A percentile compares a stretch with the other conserved stretches of the same genome.
These are phyloP conservation scores for Selenia dentaria DNA, from an alignment of 2,888 invertebrate species.

Conservation along the genomic window DNA sequence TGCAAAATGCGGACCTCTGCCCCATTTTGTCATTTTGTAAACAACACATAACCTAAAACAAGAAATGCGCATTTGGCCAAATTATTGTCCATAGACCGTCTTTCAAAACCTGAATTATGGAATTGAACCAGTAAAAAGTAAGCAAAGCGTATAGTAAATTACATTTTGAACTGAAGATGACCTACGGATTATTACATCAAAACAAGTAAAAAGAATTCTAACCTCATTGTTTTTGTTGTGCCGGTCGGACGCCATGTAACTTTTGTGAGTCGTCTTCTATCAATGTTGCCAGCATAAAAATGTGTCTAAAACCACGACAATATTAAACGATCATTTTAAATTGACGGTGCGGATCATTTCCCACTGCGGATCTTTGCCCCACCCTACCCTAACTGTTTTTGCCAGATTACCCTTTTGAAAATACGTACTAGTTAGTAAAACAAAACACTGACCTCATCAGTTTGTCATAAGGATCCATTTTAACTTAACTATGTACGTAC, in stretches of 20 bases:
- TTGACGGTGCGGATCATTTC: slow-evolving; percentile 9
- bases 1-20: slow-evolving; percentile 3
- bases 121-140: slow-evolving; percentile 4
- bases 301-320: slow-evolving; percentile 13
- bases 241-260: slow-evolving; percentile 12
- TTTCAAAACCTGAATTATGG: slow-evolving; percentile 5
- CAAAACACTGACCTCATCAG: too few relatives aligned
- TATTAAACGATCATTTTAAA: slow-evolving; percentile 12
- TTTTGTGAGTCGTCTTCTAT: slow-evolving; percentile 15
- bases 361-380: slow-evolving; percentile 4
- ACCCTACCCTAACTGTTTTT: not conserved
- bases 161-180: slow-evolving; percentile 4
- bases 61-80: slow-evolving; percentile 4
- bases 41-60: slow-evolving; percentile 2
- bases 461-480: too few relatives aligned
- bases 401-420: too few relatives aligned
- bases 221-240: slow-evolving; percentile 14
- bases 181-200: slow-evolving; percentile 5
- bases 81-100: slow-evolving; percentile 2
- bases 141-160: slow-evolving; percentile 2
- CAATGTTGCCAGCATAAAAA: slow-evolving; percentile 13
- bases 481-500: too few relatives aligned
- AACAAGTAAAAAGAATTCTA: slow-evolving; percentile 12
- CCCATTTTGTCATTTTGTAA: slow-evolving; percentile 4
- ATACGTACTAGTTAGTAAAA: too few relatives aligned